phyloP scores from a whole-genome alignment of 2,888 invertebrate species.

The Thymelicus lineola region DNA sequence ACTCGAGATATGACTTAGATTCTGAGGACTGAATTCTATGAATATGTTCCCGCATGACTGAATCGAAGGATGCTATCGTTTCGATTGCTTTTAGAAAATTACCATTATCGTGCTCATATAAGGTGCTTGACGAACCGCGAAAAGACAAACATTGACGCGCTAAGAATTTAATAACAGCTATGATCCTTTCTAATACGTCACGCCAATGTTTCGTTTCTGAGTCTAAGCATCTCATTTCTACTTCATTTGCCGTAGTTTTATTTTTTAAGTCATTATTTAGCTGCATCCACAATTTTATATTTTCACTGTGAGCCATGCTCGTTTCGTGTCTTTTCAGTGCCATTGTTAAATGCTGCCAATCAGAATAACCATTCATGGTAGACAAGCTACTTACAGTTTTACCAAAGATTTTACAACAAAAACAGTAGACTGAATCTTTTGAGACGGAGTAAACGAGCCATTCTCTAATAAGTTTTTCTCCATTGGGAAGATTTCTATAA shows the following conservation, averaged over 20 bases:
- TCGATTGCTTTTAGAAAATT: conserved; percentile 37
- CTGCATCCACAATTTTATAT: conserved; percentile 40
- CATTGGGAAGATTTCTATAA: conserved; percentile 38
- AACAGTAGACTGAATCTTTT: conserved; percentile 38
- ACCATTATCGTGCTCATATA: conserved; percentile 31
- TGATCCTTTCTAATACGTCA: conserved; percentile 35
- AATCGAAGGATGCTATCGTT: conserved; percentile 31
- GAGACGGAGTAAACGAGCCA: conserved; percentile 41
- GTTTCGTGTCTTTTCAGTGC: conserved; percentile 40
- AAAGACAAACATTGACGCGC: conserved; percentile 27
- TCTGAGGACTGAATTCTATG: conserved; percentile 23
- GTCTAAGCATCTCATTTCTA: conserved; percentile 30
- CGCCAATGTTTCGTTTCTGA: conserved; percentile 35
- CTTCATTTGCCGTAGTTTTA: conserved; percentile 39
- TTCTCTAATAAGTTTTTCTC: conserved; percentile 34
- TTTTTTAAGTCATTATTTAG: conserved; percentile 36
- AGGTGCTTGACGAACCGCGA: conserved; percentile 34
- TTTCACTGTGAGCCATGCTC: conserved; percentile 32
- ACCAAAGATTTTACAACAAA: conserved; percentile 42
- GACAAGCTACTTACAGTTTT: conserved; percentile 29
- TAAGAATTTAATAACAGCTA: conserved; percentile 35
- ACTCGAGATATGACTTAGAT: neutral
- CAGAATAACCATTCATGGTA: conserved; percentile 37
- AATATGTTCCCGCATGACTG: conserved; percentile 38
- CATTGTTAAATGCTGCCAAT: conserved; percentile 40